A percentile compares a stretch with the other conserved stretches of the same genome.
These are phyloP conservation scores for Triops cancriformis DNA, from an alignment of 1,140 invertebrate genomes.

Conservation along the genomic window DNA sequence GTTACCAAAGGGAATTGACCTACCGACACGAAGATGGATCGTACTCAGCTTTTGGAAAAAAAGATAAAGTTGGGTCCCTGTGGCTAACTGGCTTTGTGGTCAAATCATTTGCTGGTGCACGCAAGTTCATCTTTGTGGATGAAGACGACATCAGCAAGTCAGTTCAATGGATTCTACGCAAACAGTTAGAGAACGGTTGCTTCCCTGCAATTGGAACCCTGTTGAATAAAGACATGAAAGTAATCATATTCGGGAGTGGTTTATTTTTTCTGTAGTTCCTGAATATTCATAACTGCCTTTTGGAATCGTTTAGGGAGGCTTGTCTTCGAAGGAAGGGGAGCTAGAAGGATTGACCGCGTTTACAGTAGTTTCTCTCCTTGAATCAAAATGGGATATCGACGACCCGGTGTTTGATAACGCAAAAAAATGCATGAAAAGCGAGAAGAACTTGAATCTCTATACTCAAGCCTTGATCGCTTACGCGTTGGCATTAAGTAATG, in stretches of 20 bases:
- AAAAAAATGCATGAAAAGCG: not conserved
- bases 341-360: slow-evolving; percentile 55
- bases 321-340: slow-evolving; percentile 45
- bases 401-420: not conserved
- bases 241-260: not conserved
- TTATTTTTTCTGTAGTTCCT: not conserved
- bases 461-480: slow-evolving; percentile 47
- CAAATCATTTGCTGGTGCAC: slow-evolving; percentile 58
- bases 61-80: slow-evolving; percentile 56
- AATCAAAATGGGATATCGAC: slow-evolving; percentile 39
- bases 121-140: slow-evolving; percentile 57
- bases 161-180: slow-evolving; percentile 40
- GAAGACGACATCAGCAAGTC: slow-evolving; percentile 38
- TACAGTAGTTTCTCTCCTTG: slow-evolving; percentile 53
- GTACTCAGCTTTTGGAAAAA: slow-evolving; percentile 67
- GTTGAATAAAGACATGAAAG: slow-evolving; percentile 21
- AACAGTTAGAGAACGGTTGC: slow-evolving; percentile 47
- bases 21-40: slow-evolving; percentile 65
- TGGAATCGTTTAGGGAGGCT: slow-evolving; percentile 34
- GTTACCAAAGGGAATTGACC: slow-evolving; percentile 64
- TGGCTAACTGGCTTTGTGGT: slow-evolving; percentile 76
- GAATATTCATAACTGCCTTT: not conserved
- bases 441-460: slow-evolving; percentile 4
- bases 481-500: slow-evolving; percentile 46
- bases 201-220: slow-evolving; percentile 41